A percentile compares a stretch with the other conserved stretches of the same genome.
Evolutionary conservation across 2,797 vertebrate species (phyloP).

Genomic region (Mormyrops attenuatus): DNA sequence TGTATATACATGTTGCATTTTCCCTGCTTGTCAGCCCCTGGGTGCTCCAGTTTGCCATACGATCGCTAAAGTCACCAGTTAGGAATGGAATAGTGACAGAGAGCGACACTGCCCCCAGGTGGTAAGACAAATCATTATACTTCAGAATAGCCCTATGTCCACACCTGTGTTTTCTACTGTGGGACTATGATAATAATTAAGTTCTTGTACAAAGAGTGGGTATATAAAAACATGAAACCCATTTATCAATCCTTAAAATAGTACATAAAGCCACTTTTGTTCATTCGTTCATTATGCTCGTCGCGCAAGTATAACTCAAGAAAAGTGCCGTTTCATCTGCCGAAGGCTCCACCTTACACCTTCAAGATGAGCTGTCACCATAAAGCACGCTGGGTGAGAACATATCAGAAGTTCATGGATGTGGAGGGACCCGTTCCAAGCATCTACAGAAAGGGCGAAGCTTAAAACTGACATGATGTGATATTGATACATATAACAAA

Average conservation of each 20-base stretch:
- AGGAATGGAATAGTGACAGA: background rate
- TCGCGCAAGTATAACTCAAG: background rate
- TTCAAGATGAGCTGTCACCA: background rate
- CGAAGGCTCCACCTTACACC: background rate
- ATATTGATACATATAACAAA: background rate
- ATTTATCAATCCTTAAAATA: background rate
- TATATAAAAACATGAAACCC: background rate
- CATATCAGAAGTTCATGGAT: background rate
- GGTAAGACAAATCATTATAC: background rate
- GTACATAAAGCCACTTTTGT: background rate
- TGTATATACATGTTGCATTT: background rate
- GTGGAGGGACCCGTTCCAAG: background rate
- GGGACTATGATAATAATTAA: background rate
- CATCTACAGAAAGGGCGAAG: background rate
- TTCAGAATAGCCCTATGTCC: background rate
- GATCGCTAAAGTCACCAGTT: background rate
- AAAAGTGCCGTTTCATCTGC: background rate
- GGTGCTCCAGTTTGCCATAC: background rate
- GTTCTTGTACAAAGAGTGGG: background rate
- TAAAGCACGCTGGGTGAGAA: background rate
- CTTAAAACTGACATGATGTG: background rate
- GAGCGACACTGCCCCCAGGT: slow-evolving; percentile 16
- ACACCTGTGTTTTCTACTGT: slow-evolving; percentile 10
- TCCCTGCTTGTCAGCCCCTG: background rate
- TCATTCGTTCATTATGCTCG: background rate